phyloP scores from a whole-genome alignment of 2,113 vertebrate genomes.

The Cervus canadensis region DNA sequence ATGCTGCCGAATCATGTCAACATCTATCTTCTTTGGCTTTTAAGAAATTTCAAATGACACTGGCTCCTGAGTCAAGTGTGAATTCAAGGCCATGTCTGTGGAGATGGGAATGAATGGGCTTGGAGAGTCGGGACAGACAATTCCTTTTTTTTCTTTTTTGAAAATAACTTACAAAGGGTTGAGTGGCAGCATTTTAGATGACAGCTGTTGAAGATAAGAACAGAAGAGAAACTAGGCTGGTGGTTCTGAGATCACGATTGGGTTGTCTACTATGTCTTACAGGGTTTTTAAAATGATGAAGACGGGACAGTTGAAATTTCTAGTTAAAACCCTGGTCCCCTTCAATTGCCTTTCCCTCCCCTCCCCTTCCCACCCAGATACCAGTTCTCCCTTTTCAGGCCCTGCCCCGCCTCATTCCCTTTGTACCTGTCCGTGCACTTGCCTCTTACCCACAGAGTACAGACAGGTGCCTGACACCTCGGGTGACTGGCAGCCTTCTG shows the following conservation, averaged over 20 bases:
- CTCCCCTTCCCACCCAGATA: not conserved
- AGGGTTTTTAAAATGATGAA: not conserved
- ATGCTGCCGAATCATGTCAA: not conserved
- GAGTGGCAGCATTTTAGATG: not conserved
- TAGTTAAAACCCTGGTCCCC: not conserved
- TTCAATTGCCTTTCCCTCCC: not conserved
- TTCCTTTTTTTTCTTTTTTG: not conserved
- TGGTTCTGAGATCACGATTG: not conserved
- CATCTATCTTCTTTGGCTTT: not conserved
- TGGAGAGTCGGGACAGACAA: not conserved
- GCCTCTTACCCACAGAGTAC: not conserved
- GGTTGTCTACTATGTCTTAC: not conserved
- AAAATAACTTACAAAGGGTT: not conserved
- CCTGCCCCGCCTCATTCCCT: not conserved
- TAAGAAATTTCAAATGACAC: not conserved
- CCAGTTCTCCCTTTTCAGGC: not conserved
- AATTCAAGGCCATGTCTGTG: not conserved
- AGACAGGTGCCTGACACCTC: not conserved
- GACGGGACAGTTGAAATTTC: not conserved
- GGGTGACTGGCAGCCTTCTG: not conserved
- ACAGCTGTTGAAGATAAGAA: not conserved
- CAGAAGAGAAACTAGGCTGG: not conserved
- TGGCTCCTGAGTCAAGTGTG: not conserved
- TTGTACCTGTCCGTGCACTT: not conserved
- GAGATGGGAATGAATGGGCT: not conserved